phyloP scores from a whole-genome alignment of 92 coral and sea anemone species.

The Palythoa grandis region DNA sequence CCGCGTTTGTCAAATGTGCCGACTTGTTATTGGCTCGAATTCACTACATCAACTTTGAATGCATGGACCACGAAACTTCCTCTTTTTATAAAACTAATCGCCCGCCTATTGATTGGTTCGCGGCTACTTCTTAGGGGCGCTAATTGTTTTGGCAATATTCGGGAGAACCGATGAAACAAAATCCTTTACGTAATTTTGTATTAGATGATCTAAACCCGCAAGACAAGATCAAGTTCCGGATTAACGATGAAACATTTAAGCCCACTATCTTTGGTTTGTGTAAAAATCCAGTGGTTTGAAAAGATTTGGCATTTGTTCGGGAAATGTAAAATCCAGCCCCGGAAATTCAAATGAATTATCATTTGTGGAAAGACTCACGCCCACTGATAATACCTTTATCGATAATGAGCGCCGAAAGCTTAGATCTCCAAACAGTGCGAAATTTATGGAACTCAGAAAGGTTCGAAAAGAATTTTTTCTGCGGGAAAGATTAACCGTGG shows the following conservation, averaged over 20 bases:
- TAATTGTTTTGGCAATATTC: slow-evolving; percentile 92
- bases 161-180: slow-evolving; percentile 46
- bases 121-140: slow-evolving; percentile 89
- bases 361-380: slow-evolving; percentile 76
- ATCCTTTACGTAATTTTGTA: slow-evolving; percentile 40
- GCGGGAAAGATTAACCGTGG: too few relatives aligned
- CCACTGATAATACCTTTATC: slow-evolving; percentile 57
- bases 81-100: slow-evolving; percentile 65
- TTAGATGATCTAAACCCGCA: slow-evolving; percentile 37
- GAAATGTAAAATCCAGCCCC: slow-evolving; percentile 64
- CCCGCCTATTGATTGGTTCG: slow-evolving; percentile 81
- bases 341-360: slow-evolving; percentile 76
- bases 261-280: slow-evolving; percentile 20
- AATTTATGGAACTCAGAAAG: slow-evolving; percentile 39
- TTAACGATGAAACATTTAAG: slow-evolving; percentile 16
- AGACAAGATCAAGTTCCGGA: slow-evolving; percentile 57
- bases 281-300: slow-evolving; percentile 2
- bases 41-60: slow-evolving; percentile 64
- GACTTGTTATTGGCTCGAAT: slow-evolving; percentile 51
- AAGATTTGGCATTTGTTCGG: slow-evolving; percentile 58
- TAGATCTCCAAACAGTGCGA: slow-evolving; percentile 35
- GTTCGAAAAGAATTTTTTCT: background rate
- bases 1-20: slow-evolving; percentile 49
- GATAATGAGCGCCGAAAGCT: slow-evolving; percentile 51
- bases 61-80: slow-evolving; percentile 70